A percentile compares a stretch with the other conserved stretches of the same genome.
Evolutionary conservation across 2,888 invertebrate genomes (phyloP).

Genomic region (Lycaena phlaeas): DNA sequence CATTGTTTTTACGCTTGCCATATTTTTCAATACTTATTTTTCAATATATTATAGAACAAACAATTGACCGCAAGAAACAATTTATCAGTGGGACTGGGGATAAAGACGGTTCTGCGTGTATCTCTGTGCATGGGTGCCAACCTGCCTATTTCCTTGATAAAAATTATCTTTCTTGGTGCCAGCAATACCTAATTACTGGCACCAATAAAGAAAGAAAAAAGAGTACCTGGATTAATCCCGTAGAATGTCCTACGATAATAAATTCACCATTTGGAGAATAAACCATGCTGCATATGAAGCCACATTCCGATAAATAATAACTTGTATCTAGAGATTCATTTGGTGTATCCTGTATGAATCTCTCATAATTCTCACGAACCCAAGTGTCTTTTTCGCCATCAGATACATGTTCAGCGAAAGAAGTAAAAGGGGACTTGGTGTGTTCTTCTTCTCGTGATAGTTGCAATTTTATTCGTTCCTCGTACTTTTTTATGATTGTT

Average conservation of each 20-base stretch:
- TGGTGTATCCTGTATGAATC: constrained; percentile 39
- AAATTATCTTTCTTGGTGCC: no score
- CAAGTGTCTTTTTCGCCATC: constrained; percentile 27
- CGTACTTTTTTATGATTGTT: constrained; percentile 40
- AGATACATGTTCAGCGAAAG: constrained; percentile 34
- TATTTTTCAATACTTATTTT: no score
- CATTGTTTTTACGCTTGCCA: no score
- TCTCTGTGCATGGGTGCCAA: no score
- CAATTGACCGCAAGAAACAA: no score
- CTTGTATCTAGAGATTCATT: constrained; percentile 31
- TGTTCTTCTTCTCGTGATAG: constrained; percentile 28
- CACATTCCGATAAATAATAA: constrained; percentile 38
- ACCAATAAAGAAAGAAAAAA: no score
- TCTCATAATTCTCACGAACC: constrained; percentile 40
- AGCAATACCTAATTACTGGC: no score
- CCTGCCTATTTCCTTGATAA: no score
- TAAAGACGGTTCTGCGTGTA: no score
- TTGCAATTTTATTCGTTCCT: constrained; percentile 34
- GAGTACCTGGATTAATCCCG: constrained; percentile 72
- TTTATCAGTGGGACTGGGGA: no score
- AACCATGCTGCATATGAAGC: constrained; percentile 42
- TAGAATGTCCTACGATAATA: constrained; percentile 60
- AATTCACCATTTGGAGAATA: constrained; percentile 53
- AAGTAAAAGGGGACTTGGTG: constrained; percentile 27
- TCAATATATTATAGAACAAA: no score